Evolutionary conservation across 1,140 invertebrate species (phyloP), one percentile per base, ranked within the genome.

Genomic region (Pachypeltis micranthus): DNA sequence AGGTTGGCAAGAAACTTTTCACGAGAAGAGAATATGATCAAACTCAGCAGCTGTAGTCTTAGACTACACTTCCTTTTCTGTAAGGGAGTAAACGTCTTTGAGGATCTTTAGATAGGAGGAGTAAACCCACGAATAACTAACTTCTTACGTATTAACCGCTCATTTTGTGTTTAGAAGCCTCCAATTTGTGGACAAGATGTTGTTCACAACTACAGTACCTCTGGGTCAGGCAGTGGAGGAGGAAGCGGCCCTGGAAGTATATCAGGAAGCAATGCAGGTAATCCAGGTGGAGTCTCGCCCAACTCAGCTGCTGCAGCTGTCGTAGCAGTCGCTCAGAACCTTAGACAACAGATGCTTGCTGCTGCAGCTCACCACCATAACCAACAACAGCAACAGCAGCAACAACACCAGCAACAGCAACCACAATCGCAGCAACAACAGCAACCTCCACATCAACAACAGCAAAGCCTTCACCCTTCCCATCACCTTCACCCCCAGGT

Each of bases 341-440:
- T 86, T 23, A 76, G 84, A 56, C 85, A 86, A 67, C 85, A 86
- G 71, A 85, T 86, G 83, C 83, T 70, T 14, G 84, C 83, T 7
- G 83, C 82, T 21, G 82, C 81, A 27, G 80, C 79, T 44, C 79
- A 80, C 39, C 51, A 63, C 14, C 39, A 78, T 78, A 56, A 77
- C 79, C 70, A 77, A 72, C 72, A 77, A 72, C 63, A 76, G 69
- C 63, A 82, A 79, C 74, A 80, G 80, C 66, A 80, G 75, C 73
- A 72, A 74, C 62, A 67, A 74, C 74, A 65, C 75, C 75, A 67
- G 75, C 76, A 66, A 70, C 76, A 61, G 74, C 73, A 62, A 70
- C 71, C 25, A 74, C 72, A 16, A 74, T 75, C 67, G 74, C 73
- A 47, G 69, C 72, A 62, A 74, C 74, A 29, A 73, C 69, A 66